These are phyloP conservation scores for Pollicipes pollicipes DNA, from an alignment of 1,140 invertebrate genomes.

Conservation along the genomic window DNA sequence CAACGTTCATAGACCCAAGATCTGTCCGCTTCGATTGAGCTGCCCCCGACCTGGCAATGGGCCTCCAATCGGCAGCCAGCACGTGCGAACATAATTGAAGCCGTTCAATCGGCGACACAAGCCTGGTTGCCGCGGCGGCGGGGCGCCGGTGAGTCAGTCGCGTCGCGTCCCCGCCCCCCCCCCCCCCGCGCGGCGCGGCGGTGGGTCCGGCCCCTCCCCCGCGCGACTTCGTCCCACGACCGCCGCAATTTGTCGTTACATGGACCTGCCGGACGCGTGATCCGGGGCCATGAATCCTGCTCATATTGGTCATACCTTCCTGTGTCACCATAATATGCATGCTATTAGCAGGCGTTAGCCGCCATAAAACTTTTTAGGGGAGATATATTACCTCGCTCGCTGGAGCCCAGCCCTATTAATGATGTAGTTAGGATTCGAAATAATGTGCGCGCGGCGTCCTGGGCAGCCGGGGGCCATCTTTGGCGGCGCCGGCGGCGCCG, in stretches of 20 bases:
- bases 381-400: neutral
- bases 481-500: neutral
- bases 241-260: neutral
- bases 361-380: neutral
- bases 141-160: too few relatives aligned
- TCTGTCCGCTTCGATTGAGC: too few relatives aligned
- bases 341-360: constrained; percentile 1
- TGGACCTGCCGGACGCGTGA: neutral
- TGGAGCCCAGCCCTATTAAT: neutral
- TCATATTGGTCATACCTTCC: neutral
- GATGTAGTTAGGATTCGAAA: neutral
- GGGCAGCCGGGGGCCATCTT: neutral
- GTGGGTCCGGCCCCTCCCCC: too few relatives aligned
- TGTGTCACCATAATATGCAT: neutral
- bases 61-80: too few relatives aligned
- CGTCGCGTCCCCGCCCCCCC: too few relatives aligned
- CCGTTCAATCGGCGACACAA: too few relatives aligned
- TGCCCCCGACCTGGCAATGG: too few relatives aligned
- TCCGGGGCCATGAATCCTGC: neutral
- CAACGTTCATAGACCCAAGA: too few relatives aligned
- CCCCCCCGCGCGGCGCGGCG: too few relatives aligned
- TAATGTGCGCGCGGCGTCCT: neutral
- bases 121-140: too few relatives aligned
- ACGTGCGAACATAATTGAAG: too few relatives aligned
- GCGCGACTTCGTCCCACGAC: neutral